phyloP scores from a whole-genome alignment of 2,797 vertebrate genomes.

The Sebastes itinus region DNA sequence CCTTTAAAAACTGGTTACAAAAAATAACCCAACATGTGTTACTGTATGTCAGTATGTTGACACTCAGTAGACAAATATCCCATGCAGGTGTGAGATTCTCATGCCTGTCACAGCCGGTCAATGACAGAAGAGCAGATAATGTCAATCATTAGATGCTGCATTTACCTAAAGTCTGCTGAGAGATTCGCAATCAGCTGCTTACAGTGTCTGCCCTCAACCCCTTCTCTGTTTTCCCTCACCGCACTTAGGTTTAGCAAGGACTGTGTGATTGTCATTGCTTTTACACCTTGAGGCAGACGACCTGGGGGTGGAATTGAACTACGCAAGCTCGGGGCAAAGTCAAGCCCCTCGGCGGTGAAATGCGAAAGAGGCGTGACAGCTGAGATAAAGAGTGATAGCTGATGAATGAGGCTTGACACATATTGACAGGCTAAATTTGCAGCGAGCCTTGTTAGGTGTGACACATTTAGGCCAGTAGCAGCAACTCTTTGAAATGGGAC shows the following conservation, averaged over 20 bases:
- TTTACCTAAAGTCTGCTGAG: conserved; percentile 16
- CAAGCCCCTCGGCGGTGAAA: conserved; percentile 67
- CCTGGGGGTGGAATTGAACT: conserved; percentile 59
- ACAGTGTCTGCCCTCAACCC: neutral
- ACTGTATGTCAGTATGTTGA: conserved; percentile 44
- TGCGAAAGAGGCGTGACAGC: conserved; percentile 63
- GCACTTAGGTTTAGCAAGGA: conserved; percentile 52
- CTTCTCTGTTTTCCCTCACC: conserved; percentile 6
- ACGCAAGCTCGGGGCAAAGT: conserved; percentile 67
- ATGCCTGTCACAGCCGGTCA: conserved; percentile 46
- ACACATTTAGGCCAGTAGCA: conserved; percentile 80
- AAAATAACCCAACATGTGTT: conserved; percentile 1
- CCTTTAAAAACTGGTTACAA: neutral
- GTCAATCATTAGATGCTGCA: conserved; percentile 25
- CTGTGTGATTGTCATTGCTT: conserved; percentile 62
- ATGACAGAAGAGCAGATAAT: conserved; percentile 39
- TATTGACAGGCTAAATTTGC: conserved; percentile 84
- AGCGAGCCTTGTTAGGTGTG: conserved; percentile 79
- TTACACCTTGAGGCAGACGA: conserved; percentile 53
- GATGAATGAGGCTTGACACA: conserved; percentile 81
- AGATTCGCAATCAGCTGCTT: conserved; percentile 44
- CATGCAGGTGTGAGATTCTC: conserved; percentile 62
- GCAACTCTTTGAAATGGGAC: conserved; percentile 66
- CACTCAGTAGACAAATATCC: conserved; percentile 22
- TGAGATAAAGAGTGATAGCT: conserved; percentile 74